Base-by-base conservation (phyloP, 2,888 invertebrate species). In the Tetragonula carbonaria region DNA sequence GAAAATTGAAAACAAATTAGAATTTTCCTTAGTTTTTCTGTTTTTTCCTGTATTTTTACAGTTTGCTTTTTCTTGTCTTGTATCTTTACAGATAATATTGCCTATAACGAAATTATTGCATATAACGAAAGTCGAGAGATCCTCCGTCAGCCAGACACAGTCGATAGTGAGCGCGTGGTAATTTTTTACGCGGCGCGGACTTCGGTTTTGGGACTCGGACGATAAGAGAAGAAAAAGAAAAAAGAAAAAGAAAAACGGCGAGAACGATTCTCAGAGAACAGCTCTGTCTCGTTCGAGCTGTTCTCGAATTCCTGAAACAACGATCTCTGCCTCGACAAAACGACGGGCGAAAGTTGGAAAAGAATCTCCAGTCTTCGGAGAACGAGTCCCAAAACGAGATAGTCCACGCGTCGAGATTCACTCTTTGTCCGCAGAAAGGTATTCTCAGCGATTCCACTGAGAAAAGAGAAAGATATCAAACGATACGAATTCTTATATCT, bases 401-500 rank as follows among this genome's bases (percentile, higher is more conserved):
- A 33, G 57, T 57, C 33, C 65, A 16, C 57, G 66, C 23, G 80
- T 80, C 66, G 33, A 65, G 65, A 33, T 72, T 38, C 51, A 23
- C 45, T 66, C 2, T 23, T 28, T 28, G 18, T 38, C 21, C 55
- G n/a, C 13, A 14, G 14, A n/a, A 18, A 53, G 55, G 65, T 18
- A 66, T 66, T 67, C 16, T 63, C 14, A 51, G 16, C 51, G 21
- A 71, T 57, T 4, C 11, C 33, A 23, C 16, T n/a, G 16, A 4
- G 1, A 59, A 38, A 14, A 55, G 28, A 57, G 16, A 59, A 80
- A 13, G 14, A 65, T 33, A 57, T 59, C 16, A 23, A 67, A 18
- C 6, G 18, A 62, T 45, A 67, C 16, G 62, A 62, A 28, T 18
- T 23, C 16, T 16, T 23, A 63, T 45, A 65, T 66, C 18, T 66